Evolutionary conservation across 2,888 invertebrate species (phyloP), one percentile per base, ranked within the genome.

Genomic region (Microctonus aethiopoides): DNA sequence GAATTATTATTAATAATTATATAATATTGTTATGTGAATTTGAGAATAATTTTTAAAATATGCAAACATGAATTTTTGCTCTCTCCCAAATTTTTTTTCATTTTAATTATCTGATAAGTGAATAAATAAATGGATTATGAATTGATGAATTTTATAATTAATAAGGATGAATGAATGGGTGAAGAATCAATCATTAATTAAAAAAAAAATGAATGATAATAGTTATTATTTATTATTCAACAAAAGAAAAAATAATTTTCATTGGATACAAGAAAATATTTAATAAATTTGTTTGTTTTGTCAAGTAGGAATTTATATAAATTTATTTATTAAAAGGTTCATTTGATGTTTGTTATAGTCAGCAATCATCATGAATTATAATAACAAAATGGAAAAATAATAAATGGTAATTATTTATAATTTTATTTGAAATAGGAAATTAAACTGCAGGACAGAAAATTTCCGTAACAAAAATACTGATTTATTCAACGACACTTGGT

Each of bases 181-280:
- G 4, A 7, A 0, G 36, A 9, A 11, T 11, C 36, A 36, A 11
- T 36, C 36, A 11, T 11, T n/a, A 60, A 63, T 75, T 74, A 73
- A 74, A 76, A 70, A 63, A 32, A 61, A 36, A 9, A n/a, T 11
- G 79, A 75, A 78, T 77, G 78, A 79, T 78, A 77, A 77, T 72
- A 74, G 16, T 10, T 29, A 29, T 29, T 29, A 29, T 29, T 29
- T 29, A 29, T 5, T 29, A 29, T 29, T 29, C 29, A 7, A 56
- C 32, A 60, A 51, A 34, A 32, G 51, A 34, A 67, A 51, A 62
- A 62, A 26, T 41, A 41, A 41, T 62, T 29, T 62, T 62, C 69
- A 71, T 67, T 70, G 73, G 68, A 72, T 74, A 52, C 73, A 39
- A 39, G n/a, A 39, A 39, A n/a, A 3, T 2, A 39, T 39, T 16